Conservation (phyloP, 2,888 invertebrate species). For the Aporophyla nigra region DNA sequence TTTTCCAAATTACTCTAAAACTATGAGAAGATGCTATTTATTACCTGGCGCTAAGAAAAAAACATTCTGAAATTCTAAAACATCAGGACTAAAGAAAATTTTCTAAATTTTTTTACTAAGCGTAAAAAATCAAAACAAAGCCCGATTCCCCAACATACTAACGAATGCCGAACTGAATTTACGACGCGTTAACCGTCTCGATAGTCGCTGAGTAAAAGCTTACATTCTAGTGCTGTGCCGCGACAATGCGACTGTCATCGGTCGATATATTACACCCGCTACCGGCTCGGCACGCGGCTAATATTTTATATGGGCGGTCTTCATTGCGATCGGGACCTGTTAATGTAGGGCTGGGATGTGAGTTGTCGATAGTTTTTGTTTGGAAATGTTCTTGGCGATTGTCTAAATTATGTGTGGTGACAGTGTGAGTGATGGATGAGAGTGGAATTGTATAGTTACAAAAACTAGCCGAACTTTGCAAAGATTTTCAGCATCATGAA, state of each 20-base stretch:
- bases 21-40: not conserved
- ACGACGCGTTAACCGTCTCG: slow-evolving; percentile 59
- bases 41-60: not conserved
- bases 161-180: slow-evolving; percentile 58
- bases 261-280: slow-evolving; percentile 83
- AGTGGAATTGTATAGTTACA: not conserved
- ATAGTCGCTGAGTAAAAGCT: slow-evolving; percentile 61
- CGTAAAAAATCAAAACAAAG: slow-evolving; percentile 19
- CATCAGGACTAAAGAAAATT: not conserved
- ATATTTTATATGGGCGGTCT: slow-evolving; percentile 90
- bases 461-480: too few relatives aligned
- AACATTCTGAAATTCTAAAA: not conserved
- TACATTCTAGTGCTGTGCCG: slow-evolving; percentile 72
- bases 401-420: not conserved
- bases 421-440: not conserved
- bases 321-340: slow-evolving; percentile 85
- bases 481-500: too few relatives aligned
- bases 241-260: slow-evolving; percentile 86
- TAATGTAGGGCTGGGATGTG: slow-evolving; percentile 71
- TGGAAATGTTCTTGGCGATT: not conserved
- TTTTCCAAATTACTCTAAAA: not conserved
- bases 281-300: slow-evolving; percentile 85
- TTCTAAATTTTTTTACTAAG: not conserved
- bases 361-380: slow-evolving; percentile 48
- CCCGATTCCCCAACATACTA: slow-evolving; percentile 23